phyloP scores from a whole-genome alignment of 1,140 invertebrate genomes.

The Anoplophora glabripennis region DNA sequence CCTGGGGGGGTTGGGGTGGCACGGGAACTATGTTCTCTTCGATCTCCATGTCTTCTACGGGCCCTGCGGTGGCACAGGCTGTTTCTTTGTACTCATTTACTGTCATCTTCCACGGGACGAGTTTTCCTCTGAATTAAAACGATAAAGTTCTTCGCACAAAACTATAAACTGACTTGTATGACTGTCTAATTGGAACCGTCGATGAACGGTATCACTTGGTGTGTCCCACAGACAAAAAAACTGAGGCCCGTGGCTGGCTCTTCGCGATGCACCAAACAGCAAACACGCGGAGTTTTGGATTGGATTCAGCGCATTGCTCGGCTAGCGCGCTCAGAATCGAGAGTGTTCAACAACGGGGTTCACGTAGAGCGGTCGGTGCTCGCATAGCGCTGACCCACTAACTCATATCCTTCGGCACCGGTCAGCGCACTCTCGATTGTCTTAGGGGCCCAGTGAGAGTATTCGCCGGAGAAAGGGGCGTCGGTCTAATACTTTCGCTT shows the following conservation, averaged over 20 bases:
- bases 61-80: slow-evolving; percentile 40
- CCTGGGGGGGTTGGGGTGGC: slow-evolving; percentile 32
- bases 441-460: slow-evolving; percentile 14
- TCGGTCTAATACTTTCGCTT: slow-evolving; percentile 2
- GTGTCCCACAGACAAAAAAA: neutral
- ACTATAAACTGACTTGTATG: no score
- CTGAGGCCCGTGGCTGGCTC: neutral
- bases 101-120: slow-evolving; percentile 42
- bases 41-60: slow-evolving; percentile 35
- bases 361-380: slow-evolving; percentile 30
- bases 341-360: slow-evolving; percentile 4
- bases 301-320: neutral
- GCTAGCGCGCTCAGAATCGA: neutral
- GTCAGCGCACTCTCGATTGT: slow-evolving; percentile 41
- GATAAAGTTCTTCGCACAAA: no score
- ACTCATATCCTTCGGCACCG: slow-evolving; percentile 42
- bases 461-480: slow-evolving; percentile 20
- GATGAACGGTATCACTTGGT: neutral
- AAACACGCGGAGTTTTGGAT: neutral
- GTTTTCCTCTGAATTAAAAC: neutral
- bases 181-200: no score
- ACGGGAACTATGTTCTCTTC: slow-evolving; percentile 32
- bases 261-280: neutral
- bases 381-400: slow-evolving; percentile 44
- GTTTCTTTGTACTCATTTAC: slow-evolving; percentile 48